phyloP scores from a whole-genome alignment of 1,140 invertebrate species.

The Drosophila littoralis region DNA sequence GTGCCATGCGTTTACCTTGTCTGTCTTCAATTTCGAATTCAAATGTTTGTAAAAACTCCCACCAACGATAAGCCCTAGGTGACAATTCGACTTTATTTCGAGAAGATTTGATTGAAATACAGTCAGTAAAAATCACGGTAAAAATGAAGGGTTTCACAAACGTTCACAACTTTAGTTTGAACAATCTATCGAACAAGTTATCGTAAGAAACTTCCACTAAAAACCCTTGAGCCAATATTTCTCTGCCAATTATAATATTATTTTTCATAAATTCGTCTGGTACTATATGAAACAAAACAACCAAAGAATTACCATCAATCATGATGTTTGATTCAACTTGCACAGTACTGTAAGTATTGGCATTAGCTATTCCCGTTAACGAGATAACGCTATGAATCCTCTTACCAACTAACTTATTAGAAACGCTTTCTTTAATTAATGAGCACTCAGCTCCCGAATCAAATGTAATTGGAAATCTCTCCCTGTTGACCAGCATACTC shows the following conservation, averaged over 20 bases:
- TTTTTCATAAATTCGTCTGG: constrained; percentile 9
- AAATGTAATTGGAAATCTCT: no score
- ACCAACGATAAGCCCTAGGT: no score
- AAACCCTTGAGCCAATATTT: constrained; percentile 5
- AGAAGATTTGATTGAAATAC: no score
- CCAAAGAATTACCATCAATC: constrained; percentile 7
- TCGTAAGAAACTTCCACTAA: not conserved
- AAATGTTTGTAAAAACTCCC: not conserved
- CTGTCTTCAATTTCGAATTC: not conserved
- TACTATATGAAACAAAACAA: not conserved
- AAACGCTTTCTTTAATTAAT: no score
- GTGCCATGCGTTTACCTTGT: not conserved
- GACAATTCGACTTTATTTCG: no score
- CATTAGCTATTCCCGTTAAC: constrained; percentile 10
- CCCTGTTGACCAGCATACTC: no score
- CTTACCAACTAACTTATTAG: constrained; percentile 5
- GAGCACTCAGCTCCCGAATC: no score
- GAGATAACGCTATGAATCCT: constrained; percentile 5
- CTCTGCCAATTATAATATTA: no score
- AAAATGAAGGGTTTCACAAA: not conserved
- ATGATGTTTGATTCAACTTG: constrained; percentile 9
- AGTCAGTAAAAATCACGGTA: no score
- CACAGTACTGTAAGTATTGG: not conserved
- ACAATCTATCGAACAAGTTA: constrained; percentile 8
- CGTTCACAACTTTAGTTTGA: not conserved